Evolutionary conservation across 2,888 invertebrate genomes (phyloP).

Genomic region (Phymatocera aterrima): DNA sequence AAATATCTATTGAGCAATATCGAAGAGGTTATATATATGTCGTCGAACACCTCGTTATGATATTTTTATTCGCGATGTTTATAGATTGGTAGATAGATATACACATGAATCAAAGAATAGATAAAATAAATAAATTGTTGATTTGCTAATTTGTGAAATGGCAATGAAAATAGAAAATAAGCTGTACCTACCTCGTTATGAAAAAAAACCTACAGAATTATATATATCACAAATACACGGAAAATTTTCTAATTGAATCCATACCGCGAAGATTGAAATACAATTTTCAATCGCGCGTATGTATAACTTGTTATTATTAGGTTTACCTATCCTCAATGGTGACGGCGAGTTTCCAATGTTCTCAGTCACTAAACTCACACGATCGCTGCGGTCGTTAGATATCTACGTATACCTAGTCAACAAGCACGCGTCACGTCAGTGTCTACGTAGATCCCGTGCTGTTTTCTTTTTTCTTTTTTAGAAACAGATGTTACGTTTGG

Average conservation of each 20-base stretch:
- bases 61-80: no score
- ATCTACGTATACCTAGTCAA: background rate
- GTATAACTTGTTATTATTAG: background rate
- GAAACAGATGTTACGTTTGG: no score
- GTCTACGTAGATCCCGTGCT: conserved; percentile 25
- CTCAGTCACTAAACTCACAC: conserved; percentile 25
- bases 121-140: no score
- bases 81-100: no score
- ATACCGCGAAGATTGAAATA: background rate
- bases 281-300: background rate
- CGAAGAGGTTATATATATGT: background rate
- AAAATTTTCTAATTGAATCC: conserved; percentile 16
- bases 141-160: no score
- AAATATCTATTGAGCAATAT: background rate
- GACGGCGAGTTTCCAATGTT: conserved; percentile 24
- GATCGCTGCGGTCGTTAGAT: background rate
- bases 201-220: no score
- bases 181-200: background rate
- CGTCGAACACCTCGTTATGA: background rate
- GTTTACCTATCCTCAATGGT: background rate
- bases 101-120: no score
- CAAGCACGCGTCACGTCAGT: background rate
- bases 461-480: no score
- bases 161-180: no score
- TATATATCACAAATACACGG: no score